A percentile compares a stretch with the other conserved stretches of the same genome.
These are phyloP conservation scores for Drosophila kanapiae DNA, from an alignment of 1,140 invertebrate species.

Conservation along the genomic window DNA sequence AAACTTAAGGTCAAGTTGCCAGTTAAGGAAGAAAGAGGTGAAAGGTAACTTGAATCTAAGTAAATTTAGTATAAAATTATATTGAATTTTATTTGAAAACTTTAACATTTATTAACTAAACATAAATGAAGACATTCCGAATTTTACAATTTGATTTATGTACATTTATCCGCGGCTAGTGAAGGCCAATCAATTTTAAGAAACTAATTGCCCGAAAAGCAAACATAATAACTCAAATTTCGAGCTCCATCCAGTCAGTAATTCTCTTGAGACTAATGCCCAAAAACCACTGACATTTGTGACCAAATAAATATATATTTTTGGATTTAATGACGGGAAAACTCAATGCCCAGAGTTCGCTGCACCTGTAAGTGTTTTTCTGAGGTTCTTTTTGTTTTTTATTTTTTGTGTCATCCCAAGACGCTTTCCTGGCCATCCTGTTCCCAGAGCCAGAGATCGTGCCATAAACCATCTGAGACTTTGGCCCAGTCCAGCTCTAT, in stretches of 20 bases:
- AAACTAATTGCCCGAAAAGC: neutral
- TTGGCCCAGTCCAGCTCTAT: slow-evolving; percentile 28
- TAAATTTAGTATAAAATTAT: too few relatives aligned
- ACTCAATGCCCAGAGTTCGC: slow-evolving; percentile 9
- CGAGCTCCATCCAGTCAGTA: slow-evolving; percentile 12
- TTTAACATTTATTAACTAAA: too few relatives aligned
- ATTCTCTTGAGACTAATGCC: slow-evolving; percentile 4
- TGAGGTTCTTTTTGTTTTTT: slow-evolving; percentile 10
- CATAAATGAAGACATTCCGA: too few relatives aligned
- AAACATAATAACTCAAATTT: slow-evolving; percentile 2
- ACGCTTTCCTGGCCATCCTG: slow-evolving; percentile 20
- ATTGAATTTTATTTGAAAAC: too few relatives aligned
- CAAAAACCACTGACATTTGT: slow-evolving; percentile 33
- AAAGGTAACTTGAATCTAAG: too few relatives aligned
- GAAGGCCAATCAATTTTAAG: neutral
- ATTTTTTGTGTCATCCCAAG: neutral
- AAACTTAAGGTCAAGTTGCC: neutral
- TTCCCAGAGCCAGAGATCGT: slow-evolving; percentile 34
- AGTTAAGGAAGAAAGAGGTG: neutral
- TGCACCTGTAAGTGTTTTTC: slow-evolving; percentile 42
- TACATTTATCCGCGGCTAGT: neutral
- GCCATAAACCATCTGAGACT: slow-evolving; percentile 16
- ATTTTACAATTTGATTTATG: neutral
- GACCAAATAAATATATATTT: slow-evolving; percentile 25
- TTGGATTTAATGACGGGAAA: slow-evolving; percentile 29